phyloP scores from a whole-genome alignment of 2,797 vertebrate genomes.

The Thamnophis elegans region DNA sequence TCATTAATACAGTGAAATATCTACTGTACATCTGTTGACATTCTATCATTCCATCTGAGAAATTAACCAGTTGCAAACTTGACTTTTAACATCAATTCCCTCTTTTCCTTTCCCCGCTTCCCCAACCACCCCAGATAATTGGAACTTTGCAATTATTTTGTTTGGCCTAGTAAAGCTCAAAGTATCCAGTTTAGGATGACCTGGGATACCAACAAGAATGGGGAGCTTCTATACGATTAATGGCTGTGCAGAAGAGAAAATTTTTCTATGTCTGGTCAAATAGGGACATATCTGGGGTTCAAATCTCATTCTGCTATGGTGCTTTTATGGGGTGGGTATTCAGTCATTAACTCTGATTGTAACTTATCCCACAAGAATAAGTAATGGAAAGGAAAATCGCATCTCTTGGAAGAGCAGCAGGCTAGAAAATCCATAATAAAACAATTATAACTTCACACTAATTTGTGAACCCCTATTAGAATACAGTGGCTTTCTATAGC shows the following conservation, averaged over 20 bases:
- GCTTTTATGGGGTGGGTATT: neutral
- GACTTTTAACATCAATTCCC: neutral
- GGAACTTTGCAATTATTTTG: neutral
- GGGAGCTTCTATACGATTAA: neutral
- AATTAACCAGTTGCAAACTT: neutral
- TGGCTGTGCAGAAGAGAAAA: neutral
- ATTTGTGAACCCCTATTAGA: neutral
- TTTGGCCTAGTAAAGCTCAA: neutral
- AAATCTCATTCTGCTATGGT: neutral
- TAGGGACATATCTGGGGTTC: neutral
- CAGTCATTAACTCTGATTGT: neutral
- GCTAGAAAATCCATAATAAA: neutral
- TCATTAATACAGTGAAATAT: neutral
- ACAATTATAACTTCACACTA: neutral
- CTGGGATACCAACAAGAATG: neutral
- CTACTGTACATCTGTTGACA: neutral
- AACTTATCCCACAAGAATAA: neutral
- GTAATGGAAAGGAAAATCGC: neutral
- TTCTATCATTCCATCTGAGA: neutral
- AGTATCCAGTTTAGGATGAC: neutral
- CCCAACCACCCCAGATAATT: neutral
- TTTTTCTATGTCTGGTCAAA: neutral
- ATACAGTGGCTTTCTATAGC: neutral
- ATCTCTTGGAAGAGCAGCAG: neutral
- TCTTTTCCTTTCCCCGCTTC: neutral